Percentiles rank a stretch among this genome's conserved stretches.
Conservation (phyloP, 2,797 vertebrate genomes). For the Acanthopagrus latus region DNA sequence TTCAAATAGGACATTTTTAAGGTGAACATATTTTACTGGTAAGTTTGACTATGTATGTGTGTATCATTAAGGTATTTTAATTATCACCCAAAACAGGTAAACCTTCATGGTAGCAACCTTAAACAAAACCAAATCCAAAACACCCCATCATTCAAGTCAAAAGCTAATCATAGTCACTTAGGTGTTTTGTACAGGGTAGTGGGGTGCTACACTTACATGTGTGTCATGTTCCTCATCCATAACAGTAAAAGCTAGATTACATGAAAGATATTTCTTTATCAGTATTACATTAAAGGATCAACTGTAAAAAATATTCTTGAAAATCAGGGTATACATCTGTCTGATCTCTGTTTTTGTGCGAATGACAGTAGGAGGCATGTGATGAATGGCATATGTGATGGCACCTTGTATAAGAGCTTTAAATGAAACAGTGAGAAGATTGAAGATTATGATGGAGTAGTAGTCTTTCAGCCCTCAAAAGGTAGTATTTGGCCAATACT, state of each 20-base stretch:
- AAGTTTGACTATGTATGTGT: no score
- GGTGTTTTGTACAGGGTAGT: no score
- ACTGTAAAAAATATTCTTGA: slow-evolving; percentile 42
- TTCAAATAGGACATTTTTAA: no score
- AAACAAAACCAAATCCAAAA: no score
- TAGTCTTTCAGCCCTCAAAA: background rate
- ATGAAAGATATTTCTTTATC: slow-evolving; percentile 38
- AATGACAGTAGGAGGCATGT: slow-evolving; percentile 5
- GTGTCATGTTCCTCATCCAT: slow-evolving; percentile 32
- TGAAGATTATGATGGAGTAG: background rate
- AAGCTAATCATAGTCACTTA: no score
- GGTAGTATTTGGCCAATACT: background rate
- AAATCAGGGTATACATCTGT: slow-evolving; percentile 38
- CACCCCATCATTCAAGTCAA: no score
- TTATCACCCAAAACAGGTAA: no score
- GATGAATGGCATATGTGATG: background rate
- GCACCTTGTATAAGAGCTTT: background rate
- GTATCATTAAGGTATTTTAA: no score
- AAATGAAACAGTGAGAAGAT: background rate
- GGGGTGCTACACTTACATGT: background rate
- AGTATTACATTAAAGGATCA: slow-evolving; percentile 33
- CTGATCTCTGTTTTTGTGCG: slow-evolving; percentile 20
- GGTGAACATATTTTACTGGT: no score
- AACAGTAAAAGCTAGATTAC: slow-evolving; percentile 32
- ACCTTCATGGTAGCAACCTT: no score